Evolutionary conservation across 2,797 vertebrate species (phyloP).

Genomic region (Etheostoma nigrum): DNA sequence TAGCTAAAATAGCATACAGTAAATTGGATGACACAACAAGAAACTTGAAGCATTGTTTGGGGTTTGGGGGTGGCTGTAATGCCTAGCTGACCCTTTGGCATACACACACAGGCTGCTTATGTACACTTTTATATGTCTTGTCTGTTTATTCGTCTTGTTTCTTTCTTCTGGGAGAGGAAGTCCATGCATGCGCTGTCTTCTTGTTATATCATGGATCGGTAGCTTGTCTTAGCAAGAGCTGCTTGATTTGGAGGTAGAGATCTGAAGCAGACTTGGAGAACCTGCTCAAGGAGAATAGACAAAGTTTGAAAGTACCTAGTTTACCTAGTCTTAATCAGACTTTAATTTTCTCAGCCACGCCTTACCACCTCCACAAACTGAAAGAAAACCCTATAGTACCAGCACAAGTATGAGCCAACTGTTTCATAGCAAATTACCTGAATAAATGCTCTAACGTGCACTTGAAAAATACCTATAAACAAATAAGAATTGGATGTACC

Average conservation of each 20-base stretch:
- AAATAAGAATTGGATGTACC: background rate
- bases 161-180: slow-evolving; percentile 7
- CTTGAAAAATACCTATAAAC: background rate
- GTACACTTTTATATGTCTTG: slow-evolving; percentile 19
- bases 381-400: background rate
- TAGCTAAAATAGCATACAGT: slow-evolving; percentile 63
- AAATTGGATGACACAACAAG: slow-evolving; percentile 74
- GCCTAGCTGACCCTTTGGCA: slow-evolving; percentile 35
- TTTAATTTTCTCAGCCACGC: background rate
- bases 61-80: slow-evolving; percentile 32
- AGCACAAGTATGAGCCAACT: background rate
- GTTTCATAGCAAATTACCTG: background rate
- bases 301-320: background rate
- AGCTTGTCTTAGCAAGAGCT: background rate
- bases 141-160: slow-evolving; percentile 15
- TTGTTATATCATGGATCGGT: background rate
- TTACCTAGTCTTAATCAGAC: background rate
- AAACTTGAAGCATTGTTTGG: slow-evolving; percentile 60
- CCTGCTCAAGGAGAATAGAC: slow-evolving; percentile 8
- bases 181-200: background rate
- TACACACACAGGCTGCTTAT: slow-evolving; percentile 4
- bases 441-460: background rate
- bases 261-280: slow-evolving; percentile 2
- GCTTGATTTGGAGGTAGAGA: background rate
- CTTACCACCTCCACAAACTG: background rate